Base-by-base conservation (phyloP, 2,888 invertebrate species). In the Drosophila incognita region DNA sequence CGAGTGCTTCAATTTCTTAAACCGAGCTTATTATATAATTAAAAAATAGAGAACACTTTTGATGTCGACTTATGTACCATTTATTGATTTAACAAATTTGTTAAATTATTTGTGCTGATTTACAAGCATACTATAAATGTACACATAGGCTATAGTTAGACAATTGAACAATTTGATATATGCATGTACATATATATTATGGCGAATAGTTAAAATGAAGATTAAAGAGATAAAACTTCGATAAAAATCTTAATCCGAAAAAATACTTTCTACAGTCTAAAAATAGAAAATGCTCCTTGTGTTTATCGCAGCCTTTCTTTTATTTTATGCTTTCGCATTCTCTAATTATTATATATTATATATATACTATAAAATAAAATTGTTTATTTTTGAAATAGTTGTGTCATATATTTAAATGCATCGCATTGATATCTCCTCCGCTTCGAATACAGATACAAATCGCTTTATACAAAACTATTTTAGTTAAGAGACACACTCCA, bases 101-200 rank as follows among this genome's bases (percentile, higher is more conserved):
- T 6, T 11, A 5, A 21, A 42, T 21, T 42, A 24, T 4, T 24
- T 46, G 4, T 21, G 21, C 13, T 13, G 4, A 1, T 3, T 21
- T 4, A 4, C 13, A 21, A 46, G 7, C 7, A 13, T 3, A 13
- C 6, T 21, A 6, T 13, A 13, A 46, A 13, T 46, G 21, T 1
- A 4, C 13, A 13, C 4, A 1, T 13, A 0, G 2, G 13, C 21
- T 7, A 21, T 7, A 13, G 13, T 13, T 21, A 4, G 4, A 7
- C 13, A 46, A 13, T 21, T 7, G 1, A 15, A 8, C 24, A 46
- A 38, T 8, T 0, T 18, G 0, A 8, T 18, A 38, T 18, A 18
- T 8, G 3, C 8, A 18, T 38, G 0, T 18, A 7, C 18, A 38
- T 38, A 36, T 18, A 1, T 42, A 6, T 11, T 42, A 0, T 6